Evolutionary conservation across 2,797 vertebrate species (phyloP), one percentile per base, ranked within the genome.

Genomic region (Lepilemur ruficaudatus): DNA sequence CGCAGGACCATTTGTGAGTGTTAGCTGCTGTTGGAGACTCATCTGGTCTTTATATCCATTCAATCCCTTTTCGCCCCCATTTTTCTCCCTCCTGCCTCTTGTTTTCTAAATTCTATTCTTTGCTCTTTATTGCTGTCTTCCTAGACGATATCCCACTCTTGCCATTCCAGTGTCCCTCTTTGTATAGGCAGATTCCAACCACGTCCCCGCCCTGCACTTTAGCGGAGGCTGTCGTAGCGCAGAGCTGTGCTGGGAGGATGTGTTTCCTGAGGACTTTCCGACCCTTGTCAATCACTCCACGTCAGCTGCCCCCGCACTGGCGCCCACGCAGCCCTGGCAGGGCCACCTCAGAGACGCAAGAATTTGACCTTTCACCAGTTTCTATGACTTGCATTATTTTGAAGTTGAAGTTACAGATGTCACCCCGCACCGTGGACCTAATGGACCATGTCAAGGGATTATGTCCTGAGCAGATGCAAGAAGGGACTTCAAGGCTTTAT

Each of bases 351-450:
- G 50, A 35, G 50, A 15, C 52, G 38, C 59, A 81, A 57, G 72
- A 43, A 25, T 72, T 28, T 38, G 48, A 38, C 75, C n/a, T 88
- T 76, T 38, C 30, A 30, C 25, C 61, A 22, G 5, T 91, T 91
- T 84, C 86, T 94, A 12, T 17, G n/a, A 52, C 23, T n/a, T 41
- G 46, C 11, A 23, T 69, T 90, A 25, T 78, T 79, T 72, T 95
- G 80, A 65, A 89, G 75, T 41, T 46, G 48, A 65, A 92, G 52
- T 86, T 25, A 46, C 48, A 92, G 12, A 2, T 25, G 50, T 67
- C 43, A 22, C 25, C 32, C 18, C 75, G 63, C 17, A 35, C n/a
- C 7, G 46, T 28, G 65, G 41, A 55, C 50, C 25, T 8, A 15
- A 25, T 25, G 50, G 72, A 50, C n/a, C 86, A 55, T 0, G 15